Evolutionary conservation across 2,888 invertebrate genomes (phyloP), one percentile per base, ranked within the genome.

Genomic region (Macrophya alboannulata): DNA sequence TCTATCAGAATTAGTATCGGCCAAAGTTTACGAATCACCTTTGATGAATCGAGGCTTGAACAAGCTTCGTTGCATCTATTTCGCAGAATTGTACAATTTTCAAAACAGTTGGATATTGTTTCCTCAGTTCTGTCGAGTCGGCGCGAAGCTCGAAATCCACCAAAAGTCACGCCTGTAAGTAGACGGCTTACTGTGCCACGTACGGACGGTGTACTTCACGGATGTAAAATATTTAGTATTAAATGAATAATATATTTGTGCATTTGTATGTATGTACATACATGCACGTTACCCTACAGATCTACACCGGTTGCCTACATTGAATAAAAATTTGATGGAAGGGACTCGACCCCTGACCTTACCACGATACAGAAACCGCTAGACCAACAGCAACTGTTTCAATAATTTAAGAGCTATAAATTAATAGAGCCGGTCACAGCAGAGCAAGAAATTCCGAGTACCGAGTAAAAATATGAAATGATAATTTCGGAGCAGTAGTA

Each of bases 341-440:
- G 45, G 76, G 45, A 76, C 76, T 15, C 40, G 48, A 45, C 76
- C 76, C 17, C 2, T 76, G 76, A 76, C 76, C 76, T 76, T 43
- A 37, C 76, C 5, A n/a, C 76, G 76, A 48, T 45, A 76, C 48
- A 12, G 25, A n/a, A 48, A 25, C 43, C 48, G 21, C 76, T 15
- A 25, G 45, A 48, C 21, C 25, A 48, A 48, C 45, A 76, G 25
- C 9, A 76, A 45, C 45, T 72, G 76, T 76, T 48, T 72, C 17
- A 72, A 72, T 72, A 72, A 72, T n/a, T 72, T 10, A 25, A 15
- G 45, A 4, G 31, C 17, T 43, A 31, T 62, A 71, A 71, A 40
- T 71, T n/a, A 37, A 40, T 37, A 71, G 71, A 37, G n/a, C 17
- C 8, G 71, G 40, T 72, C 43, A 12, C 62, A 25, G 62, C 62